Evolutionary conservation across 2,797 vertebrate species (phyloP).

Genomic region (Brachyalestes nurse): DNA sequence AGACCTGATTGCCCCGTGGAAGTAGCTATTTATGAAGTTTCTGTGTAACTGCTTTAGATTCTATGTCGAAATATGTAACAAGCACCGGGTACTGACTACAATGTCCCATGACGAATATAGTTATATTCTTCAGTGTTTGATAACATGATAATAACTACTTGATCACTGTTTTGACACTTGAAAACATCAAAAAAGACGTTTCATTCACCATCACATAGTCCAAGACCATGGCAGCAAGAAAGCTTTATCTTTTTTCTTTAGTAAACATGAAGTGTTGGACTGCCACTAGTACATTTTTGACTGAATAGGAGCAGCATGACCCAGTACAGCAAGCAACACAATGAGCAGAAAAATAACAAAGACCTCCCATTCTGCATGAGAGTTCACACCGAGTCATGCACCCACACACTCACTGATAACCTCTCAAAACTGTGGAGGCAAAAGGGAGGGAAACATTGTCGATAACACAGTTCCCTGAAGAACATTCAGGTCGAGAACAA

Average conservation of each 20-base stretch:
- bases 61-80: background rate
- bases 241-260: background rate
- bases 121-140: background rate
- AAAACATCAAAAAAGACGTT: background rate
- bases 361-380: constrained; percentile 38
- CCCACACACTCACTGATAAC: constrained; percentile 30
- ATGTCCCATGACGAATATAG: background rate
- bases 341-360: constrained; percentile 46
- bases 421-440: constrained; percentile 1
- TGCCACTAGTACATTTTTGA: background rate
- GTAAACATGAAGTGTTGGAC: background rate
- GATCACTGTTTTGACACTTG: background rate
- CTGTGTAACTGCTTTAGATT: background rate
- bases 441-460: constrained; percentile 22
- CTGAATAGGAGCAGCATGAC: constrained; percentile 22
- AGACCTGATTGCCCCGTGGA: background rate
- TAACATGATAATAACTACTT: background rate
- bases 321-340: constrained; percentile 21
- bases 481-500: background rate
- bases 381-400: constrained; percentile 15
- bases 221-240: background rate
- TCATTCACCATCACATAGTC: background rate
- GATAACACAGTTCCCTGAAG: constrained; percentile 13
- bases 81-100: background rate
- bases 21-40: background rate